Evolutionary conservation across 2,888 invertebrate genomes (phyloP), one percentile per base, ranked within the genome.

Genomic region (Tetramorium bicarinatum): DNA sequence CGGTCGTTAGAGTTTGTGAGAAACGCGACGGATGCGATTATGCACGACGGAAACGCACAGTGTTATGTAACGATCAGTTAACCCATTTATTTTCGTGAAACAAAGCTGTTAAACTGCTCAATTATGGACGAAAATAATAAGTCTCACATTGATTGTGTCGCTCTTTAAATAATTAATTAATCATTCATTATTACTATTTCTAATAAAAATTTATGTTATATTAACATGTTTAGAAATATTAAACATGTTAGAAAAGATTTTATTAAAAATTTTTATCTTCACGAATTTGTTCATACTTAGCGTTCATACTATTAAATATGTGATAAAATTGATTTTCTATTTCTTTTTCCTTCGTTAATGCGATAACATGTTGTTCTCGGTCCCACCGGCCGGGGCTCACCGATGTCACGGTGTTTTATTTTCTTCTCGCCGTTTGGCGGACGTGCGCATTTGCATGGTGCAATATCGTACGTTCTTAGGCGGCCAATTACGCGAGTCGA

Each of bases 401-500:
- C n/a, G 11, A 8, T 34, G 66, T 88, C 85, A 82, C 80, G 84
- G 62, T 87, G 87, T 88, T 92, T 92, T 92, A 91, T 91, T 92
- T 91, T 87, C 29, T 64, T 80, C 25, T 41, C 62, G 56, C 80
- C 79, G 82, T 56, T 85, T 87, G 82, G 87, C 83, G 75, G 84
- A 89, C 89, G 92, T 91, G 92, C 92, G 90, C 93, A 94, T 94
- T 94, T 94, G 94, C 94, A 94, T 94, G 94, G 94, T 94, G 94
- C 94, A 94, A 94, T 94, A 94, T 94, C 93, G 93, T 94, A 92
- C 93, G 93, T 94, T 94, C 94, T 94, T 94, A 92, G 93, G 93
- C 92, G 94, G 94, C 94, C 94, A 94, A 94, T 94, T 94, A 94
- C 94, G 94, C 92, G 94, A 93, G 93, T 93, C 94, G 94, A 94